phyloP scores from a whole-genome alignment of 2,113 vertebrate genomes.

The Cairina moschata region DNA sequence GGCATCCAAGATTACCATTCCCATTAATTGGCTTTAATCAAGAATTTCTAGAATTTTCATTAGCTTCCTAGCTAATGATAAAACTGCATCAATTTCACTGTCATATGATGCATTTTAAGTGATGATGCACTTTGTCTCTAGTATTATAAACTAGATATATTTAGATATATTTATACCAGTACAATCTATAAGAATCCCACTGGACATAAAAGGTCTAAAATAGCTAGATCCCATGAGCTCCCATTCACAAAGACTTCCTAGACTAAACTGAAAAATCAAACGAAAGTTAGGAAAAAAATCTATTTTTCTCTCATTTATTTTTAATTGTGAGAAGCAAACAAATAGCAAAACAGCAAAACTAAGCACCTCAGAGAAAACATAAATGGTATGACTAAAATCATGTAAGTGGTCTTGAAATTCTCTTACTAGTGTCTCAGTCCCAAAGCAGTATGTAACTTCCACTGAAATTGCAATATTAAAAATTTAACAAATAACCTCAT shows the following conservation, averaged over 20 bases:
- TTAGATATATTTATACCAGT: background rate
- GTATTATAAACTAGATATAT: background rate
- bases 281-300: background rate
- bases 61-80: background rate
- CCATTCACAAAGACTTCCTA: background rate
- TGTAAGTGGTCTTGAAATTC: background rate
- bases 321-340: background rate
- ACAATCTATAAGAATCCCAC: background rate
- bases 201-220: background rate
- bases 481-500: background rate
- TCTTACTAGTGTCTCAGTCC: background rate
- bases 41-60: background rate
- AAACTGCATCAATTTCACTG: background rate
- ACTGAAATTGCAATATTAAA: background rate
- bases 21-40: background rate
- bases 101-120: background rate
- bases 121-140: background rate
- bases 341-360: background rate
- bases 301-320: background rate
- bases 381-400: background rate
- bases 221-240: background rate
- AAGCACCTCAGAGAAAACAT: background rate
- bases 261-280: background rate
- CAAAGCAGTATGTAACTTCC: background rate
- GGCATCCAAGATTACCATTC: background rate